Evolutionary conservation across 2,888 invertebrate genomes (phyloP), one percentile per base, ranked within the genome.

Genomic region (Heliconius hortense): DNA sequence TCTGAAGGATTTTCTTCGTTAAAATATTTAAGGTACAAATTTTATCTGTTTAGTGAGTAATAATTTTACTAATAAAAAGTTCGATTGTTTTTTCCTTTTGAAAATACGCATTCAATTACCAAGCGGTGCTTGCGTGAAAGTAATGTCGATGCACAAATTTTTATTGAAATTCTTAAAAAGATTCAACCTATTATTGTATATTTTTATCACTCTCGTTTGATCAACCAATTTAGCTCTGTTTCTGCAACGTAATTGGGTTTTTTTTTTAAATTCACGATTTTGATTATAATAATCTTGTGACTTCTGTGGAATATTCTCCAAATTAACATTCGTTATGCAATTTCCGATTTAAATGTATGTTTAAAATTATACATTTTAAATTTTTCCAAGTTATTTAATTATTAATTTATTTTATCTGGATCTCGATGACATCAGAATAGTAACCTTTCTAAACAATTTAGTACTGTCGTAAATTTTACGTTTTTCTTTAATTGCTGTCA

Each of bases 91-190:
- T 48, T 28, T 63, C 48, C 72, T 72, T 48, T 43, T 72, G 63
- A 48, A 63, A 72, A 72, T 63, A 72, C 72, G 31, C 53, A 31
- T 31, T 72, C 72, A 72, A 72, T 71, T 71, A 71, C 71, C 24
- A 39, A 13, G 18, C 59, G 71, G 60, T 62, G 60, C 71, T 71
- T 43, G 43, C 62, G 26, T 39, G 71, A 71, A 71, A 60, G 60
- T 59, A 60, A 71, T 62, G 71, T 62, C 53, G 60, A 60, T 43
- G 43, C 43, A 62, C 60, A 60, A 18, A 60, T 60, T 71, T 69
- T 71, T 71, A 39, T 60, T 71, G 71, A 62, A 35, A 71, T 71
- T 71, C 71, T 71, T 26, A n/a, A 62, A 43, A 43, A 13, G 39
- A 62, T 21, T 60, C 39, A 24, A 71, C 43, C 71, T 71, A 71